These are phyloP conservation scores for Coptotermes formosanus DNA, from an alignment of 1,140 invertebrate species.

Conservation along the genomic window DNA sequence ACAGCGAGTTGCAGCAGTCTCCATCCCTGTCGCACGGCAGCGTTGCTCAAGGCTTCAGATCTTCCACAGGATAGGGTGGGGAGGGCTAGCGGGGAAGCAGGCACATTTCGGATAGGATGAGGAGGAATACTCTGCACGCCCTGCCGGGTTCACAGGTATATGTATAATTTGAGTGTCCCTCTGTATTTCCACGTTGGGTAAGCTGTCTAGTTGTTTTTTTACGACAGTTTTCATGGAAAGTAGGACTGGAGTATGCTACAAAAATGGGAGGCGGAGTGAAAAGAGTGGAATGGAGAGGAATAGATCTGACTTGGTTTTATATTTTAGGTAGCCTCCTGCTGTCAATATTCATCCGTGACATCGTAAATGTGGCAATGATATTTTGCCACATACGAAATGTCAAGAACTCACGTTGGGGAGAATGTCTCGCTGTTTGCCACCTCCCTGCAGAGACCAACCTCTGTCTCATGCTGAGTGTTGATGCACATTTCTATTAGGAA, in stretches of 20 bases:
- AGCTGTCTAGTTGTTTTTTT: not conserved
- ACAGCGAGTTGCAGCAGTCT: not conserved
- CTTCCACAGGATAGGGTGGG: not conserved
- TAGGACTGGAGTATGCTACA: not conserved
- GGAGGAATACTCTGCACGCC: not conserved
- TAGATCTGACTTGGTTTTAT: not conserved
- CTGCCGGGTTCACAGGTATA: not conserved
- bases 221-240: not conserved
- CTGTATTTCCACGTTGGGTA: not conserved
- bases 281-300: not conserved
- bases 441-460: not conserved
- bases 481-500: not conserved
- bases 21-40: not conserved
- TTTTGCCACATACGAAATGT: constrained; percentile 10
- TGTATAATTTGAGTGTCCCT: not conserved
- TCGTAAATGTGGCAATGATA: constrained; percentile 11
- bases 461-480: constrained; percentile 4
- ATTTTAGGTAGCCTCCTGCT: not conserved
- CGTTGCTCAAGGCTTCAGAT: not conserved
- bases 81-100: too few species aligned
- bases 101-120: not conserved
- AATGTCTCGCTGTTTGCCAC: not conserved
- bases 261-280: not conserved
- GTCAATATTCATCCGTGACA: constrained; percentile 3
- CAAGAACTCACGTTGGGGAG: not conserved